Percentiles rank a stretch among this genome's conserved stretches.
Conservation (phyloP, 53 echinoderm and acorn worm species). For the Glandiceps talaboti region DNA sequence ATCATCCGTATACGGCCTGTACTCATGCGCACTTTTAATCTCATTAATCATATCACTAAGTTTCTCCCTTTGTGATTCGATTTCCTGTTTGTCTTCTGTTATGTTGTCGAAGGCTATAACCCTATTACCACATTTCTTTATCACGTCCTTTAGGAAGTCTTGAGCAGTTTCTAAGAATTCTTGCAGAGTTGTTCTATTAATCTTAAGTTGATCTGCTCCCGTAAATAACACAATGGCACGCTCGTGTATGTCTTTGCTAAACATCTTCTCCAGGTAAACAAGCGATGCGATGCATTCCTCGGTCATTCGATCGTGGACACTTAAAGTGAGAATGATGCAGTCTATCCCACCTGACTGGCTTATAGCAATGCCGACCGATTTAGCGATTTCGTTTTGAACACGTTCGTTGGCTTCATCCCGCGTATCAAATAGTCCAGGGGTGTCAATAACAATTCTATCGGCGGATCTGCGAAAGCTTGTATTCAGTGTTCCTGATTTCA, state of each 20-base stretch:
- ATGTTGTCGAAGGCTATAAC: neutral
- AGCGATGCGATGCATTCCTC: neutral
- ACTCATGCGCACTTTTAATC: neutral
- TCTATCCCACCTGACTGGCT: neutral
- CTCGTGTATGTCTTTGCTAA: neutral
- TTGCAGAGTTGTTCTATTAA: neutral
- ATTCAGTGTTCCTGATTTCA: neutral
- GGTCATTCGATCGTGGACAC: neutral
- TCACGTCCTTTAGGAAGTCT: neutral
- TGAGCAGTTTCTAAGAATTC: neutral
- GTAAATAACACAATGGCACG: neutral
- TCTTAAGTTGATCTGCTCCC: neutral
- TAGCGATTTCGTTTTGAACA: neutral
- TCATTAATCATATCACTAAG: neutral
- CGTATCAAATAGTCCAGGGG: neutral
- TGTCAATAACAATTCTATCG: neutral
- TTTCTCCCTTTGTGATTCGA: neutral
- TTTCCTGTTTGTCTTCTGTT: too few species aligned
- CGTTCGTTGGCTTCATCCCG: neutral
- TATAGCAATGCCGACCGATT: neutral
- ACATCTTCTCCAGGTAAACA: neutral
- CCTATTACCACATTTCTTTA: neutral
- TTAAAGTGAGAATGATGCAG: neutral
- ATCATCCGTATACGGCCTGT: neutral
- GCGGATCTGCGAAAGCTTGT: neutral